Evolutionary conservation across 2,888 invertebrate species (phyloP).

Genomic region (Siphlonurus alternatus): DNA sequence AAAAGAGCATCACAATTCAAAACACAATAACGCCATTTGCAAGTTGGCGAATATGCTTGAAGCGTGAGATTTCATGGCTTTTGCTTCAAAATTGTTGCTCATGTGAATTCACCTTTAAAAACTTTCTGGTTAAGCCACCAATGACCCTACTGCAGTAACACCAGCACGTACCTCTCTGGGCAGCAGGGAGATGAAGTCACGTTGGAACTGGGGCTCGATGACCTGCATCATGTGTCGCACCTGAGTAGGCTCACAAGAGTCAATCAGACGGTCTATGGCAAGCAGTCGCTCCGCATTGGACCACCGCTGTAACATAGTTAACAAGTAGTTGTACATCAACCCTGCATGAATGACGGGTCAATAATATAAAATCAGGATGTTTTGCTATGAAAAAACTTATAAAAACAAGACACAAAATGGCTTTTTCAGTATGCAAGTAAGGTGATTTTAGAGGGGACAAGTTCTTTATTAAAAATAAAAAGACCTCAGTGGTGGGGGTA

Average conservation of each 20-base stretch:
- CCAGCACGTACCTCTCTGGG: conserved; percentile 73
- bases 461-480: too few relatives aligned
- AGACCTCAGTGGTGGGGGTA: too few relatives aligned
- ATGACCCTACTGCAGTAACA: too few relatives aligned
- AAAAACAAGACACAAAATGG: neutral
- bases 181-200: conserved; percentile 91
- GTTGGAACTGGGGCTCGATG: conserved; percentile 94
- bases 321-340: neutral
- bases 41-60: too few relatives aligned
- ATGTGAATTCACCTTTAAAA: too few relatives aligned
- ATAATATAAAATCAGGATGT: neutral
- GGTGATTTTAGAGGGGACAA: too few relatives aligned
- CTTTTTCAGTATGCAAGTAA: too few relatives aligned
- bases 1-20: too few relatives aligned
- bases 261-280: conserved; percentile 80
- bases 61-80: too few relatives aligned
- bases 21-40: too few relatives aligned
- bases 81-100: too few relatives aligned
- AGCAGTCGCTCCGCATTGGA: conserved; percentile 72
- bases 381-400: neutral
- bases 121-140: too few relatives aligned
- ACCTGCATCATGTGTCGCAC: conserved; percentile 96
- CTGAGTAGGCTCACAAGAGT: conserved; percentile 77
- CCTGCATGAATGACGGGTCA: neutral
- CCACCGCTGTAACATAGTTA: conserved; percentile 52